These are phyloP conservation scores for Calyptommatus sinebrachiatus DNA, from an alignment of 2,113 vertebrate species.

Conservation along the genomic window DNA sequence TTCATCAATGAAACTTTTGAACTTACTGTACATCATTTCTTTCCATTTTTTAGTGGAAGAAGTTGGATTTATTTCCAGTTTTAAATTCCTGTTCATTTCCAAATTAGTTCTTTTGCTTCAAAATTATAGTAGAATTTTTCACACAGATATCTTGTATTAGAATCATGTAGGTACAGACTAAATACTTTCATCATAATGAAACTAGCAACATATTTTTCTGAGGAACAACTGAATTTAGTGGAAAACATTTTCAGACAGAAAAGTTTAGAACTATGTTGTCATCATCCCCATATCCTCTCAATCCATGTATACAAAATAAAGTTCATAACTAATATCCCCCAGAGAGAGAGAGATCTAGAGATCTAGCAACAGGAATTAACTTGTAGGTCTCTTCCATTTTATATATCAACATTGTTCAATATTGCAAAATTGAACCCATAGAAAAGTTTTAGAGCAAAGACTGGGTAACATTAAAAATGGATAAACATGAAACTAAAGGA, in stretches of 20 bases:
- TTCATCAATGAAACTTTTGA: neutral
- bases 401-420: neutral
- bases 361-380: constrained; percentile 22
- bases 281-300: neutral
- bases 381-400: constrained; percentile 20
- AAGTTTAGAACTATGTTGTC: neutral
- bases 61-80: neutral
- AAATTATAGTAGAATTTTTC: neutral
- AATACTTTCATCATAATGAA: neutral
- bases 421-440: constrained; percentile 17
- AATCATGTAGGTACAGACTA: neutral
- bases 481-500: neutral
- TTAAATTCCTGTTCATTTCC: neutral
- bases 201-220: neutral
- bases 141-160: constrained; percentile 15
- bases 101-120: neutral
- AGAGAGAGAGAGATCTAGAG: neutral
- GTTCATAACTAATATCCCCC: too few relatives aligned
- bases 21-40: neutral
- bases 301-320: neutral
- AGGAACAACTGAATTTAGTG: neutral
- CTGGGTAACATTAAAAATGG: neutral
- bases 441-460: constrained; percentile 28
- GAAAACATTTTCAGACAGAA: neutral
- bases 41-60: neutral